Evolutionary conservation across 2,113 vertebrate species (phyloP), one percentile per base, ranked within the genome.

Genomic region (Trichomycterus rosablanca): DNA sequence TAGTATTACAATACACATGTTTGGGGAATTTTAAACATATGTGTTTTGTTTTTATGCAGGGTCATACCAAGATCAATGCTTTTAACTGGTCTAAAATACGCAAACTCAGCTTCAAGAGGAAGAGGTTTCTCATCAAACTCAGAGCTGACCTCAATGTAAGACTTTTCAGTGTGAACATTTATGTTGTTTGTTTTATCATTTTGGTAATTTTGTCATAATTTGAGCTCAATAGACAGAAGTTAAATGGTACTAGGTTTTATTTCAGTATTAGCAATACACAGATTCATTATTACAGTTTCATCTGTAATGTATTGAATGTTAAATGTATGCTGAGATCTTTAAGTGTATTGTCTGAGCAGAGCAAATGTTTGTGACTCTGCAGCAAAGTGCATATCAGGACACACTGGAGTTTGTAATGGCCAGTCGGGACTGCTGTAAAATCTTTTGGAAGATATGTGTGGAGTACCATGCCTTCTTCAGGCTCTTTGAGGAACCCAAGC

Each of bases 401-500:
- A 97, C 92, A 1, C 78, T 97, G 82, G 95, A 99, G 82, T 98
- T 99, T 73, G 79, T 95, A 51, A 98, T 99, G 95, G 88, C 82
- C 70, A 97, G 90, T 79, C 89, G 95, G 61, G 93, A 99, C 78
- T 94, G 93, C 76, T 98, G 97, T 83, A 99, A 99, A 80, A 86
- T 93, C 59, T 98, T 99, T 82, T 99, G 97, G 97, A 98, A 99
- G 84, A 95, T 96, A 80, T 97, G 94, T 67, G 93, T 98, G 14
- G 97, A 99, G 52, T 92, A 97, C 76, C 97, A 99, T 65, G 95
- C 95, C 78, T 99, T 99, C 83, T 99, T 98, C 82, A 91, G 97
- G 74, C 93, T 99, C 22, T 94, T 94, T 30, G 95, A 98, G 79
- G 94, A 97, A 68, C 97, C 97, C 10, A 97, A 95, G 76, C 90